Base-by-base conservation (phyloP, 2,888 invertebrate genomes). In the Eretmocerus hayati region DNA sequence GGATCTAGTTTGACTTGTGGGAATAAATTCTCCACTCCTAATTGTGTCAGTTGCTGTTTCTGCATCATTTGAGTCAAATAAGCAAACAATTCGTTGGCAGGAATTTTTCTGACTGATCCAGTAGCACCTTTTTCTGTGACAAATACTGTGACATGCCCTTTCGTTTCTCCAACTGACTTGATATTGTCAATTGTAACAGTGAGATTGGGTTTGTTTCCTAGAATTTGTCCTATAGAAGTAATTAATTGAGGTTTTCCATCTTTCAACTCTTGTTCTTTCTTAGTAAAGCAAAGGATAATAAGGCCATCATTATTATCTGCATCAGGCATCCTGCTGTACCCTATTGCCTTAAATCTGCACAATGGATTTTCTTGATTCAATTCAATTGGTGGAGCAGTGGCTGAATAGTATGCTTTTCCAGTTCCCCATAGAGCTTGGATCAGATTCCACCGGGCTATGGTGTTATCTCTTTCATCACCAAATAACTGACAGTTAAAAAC, bases 401-500 rank as follows among this genome's bases (percentile, higher is more conserved):
- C 79, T 30, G 82, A 84, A 68, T 88, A 92, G 66, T 85, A 91
- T 0, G 85, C 83, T 69, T 86, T 85, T 4, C 93, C 94, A 13
- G 81, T 82, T 16, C 90, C 91, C 87, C 89, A 88, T 54, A 85
- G 81, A 0, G 90, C 89, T 72, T 96, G 95, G 41, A 97, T 75
- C 62, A 93, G 85, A 71, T 99, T 99, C 87, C 94, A 94, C 66
- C 90, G 88, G 3, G 92, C 91, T 23, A 99, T 77, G 22, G 93
- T 87, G 50, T 85, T 85, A 68, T 99, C 97, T 30, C 96, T 77
- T 66, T 99, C 97, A 69, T 99, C 97, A 15, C 92, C 92, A 68
- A 89, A 97, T 41, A 96, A 81, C 42, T 83, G 83, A 53, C 85
- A 86, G 63, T 85, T 85, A 58, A 85, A 83, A 2, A 89, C 83